A percentile compares a stretch with the other conserved stretches of the same genome.
Evolutionary conservation across 2,113 vertebrate genomes (phyloP).

Genomic region (Meles meles): DNA sequence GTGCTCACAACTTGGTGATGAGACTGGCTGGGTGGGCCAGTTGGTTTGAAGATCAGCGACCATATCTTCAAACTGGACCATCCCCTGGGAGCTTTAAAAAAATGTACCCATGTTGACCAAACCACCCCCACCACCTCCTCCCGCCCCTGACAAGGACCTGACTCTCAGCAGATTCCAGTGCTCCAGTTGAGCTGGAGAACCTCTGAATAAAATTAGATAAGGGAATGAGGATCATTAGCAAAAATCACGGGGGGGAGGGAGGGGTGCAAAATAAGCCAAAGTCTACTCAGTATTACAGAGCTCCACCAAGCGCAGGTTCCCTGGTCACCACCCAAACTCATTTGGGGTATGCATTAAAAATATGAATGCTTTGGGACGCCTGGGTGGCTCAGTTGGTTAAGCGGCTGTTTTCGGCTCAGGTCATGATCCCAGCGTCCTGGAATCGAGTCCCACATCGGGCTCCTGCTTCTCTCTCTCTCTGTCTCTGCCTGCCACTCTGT

Average conservation of each 20-base stretch:
- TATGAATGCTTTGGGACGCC: background rate
- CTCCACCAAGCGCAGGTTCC: background rate
- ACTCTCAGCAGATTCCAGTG: background rate
- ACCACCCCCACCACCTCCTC: too few species aligned
- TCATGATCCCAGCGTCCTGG: too few species aligned
- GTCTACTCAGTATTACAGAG: fast-evolving
- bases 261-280: background rate
- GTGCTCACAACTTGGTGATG: background rate
- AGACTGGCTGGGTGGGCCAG: background rate
- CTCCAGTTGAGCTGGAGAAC: background rate
- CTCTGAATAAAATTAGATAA: background rate
- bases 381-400: too few species aligned
- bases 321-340: background rate
- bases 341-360: background rate
- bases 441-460: too few species aligned
- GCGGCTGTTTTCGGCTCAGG: too few species aligned
- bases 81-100: background rate
- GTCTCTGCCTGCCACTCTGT: too few species aligned
- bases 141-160: background rate
- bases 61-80: background rate
- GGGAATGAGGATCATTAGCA: background rate
- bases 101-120: background rate
- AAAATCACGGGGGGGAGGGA: background rate
- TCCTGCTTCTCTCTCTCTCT: too few species aligned
- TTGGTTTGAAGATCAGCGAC: background rate